phyloP scores from a whole-genome alignment of 2,888 invertebrate genomes.

The Coelopa pilipes region DNA sequence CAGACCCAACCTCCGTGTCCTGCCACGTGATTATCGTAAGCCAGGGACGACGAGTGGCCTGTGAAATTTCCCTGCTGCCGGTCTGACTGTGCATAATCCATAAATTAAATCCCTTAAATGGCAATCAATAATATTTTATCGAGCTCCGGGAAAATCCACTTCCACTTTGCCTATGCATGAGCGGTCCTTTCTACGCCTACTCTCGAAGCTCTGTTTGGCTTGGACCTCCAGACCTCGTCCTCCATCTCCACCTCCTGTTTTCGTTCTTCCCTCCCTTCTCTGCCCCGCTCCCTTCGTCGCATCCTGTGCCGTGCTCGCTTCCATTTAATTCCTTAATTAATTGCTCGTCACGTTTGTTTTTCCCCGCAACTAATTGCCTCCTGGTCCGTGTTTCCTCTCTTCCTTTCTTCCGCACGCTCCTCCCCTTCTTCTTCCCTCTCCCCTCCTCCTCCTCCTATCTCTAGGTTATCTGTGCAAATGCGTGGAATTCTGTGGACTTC shows the following conservation, averaged over 20 bases:
- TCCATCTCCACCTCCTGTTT: not conserved
- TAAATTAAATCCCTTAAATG: too few relatives aligned
- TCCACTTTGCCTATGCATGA: too few relatives aligned
- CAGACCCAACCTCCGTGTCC: too few relatives aligned
- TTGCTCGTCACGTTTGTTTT: slow-evolving; percentile 42
- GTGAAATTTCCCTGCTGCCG: too few relatives aligned
- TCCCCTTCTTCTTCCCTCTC: not conserved
- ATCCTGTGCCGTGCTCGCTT: slow-evolving; percentile 30
- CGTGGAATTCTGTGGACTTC: slow-evolving; percentile 16
- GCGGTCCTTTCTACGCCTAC: too few relatives aligned
- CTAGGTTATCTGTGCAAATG: slow-evolving; percentile 26
- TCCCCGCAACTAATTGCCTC: slow-evolving; percentile 21
- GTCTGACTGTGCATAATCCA: too few relatives aligned
- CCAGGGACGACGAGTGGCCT: too few relatives aligned
- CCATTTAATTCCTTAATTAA: slow-evolving; percentile 45
- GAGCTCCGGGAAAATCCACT: too few relatives aligned
- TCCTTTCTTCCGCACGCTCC: not conserved
- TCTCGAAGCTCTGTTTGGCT: not conserved
- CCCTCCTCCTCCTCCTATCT: not conserved
- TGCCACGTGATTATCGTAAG: too few relatives aligned
- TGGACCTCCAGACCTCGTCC: not conserved
- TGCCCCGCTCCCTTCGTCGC: not conserved
- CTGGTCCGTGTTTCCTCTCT: too few relatives aligned
- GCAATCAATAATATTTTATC: too few relatives aligned
- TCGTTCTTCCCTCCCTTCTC: too few relatives aligned